Conservation (phyloP, 1,140 invertebrate species). For the Brachionus paranguensis region DNA sequence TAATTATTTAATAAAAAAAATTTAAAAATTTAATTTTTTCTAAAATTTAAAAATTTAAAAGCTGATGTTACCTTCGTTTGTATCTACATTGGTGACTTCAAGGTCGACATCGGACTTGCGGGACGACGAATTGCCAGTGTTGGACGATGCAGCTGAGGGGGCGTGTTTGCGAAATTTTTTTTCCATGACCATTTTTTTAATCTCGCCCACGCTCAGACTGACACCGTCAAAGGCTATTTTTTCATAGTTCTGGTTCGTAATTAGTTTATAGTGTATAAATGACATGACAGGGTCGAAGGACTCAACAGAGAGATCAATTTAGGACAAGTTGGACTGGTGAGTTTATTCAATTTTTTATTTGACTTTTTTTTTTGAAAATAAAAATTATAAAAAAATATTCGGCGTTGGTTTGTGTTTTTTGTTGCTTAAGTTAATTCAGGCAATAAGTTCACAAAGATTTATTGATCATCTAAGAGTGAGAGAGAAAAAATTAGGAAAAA, state of each 20-base stretch:
- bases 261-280: constrained; percentile 40
- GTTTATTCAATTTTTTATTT: neutral
- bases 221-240: constrained; percentile 40
- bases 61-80: constrained; percentile 8
- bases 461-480: neutral
- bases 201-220: constrained; percentile 9
- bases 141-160: neutral
- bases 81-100: constrained; percentile 34
- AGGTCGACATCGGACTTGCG: neutral
- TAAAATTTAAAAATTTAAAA: too few relatives aligned
- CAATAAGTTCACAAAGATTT: neutral
- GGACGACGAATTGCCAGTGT: neutral
- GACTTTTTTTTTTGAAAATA: neutral
- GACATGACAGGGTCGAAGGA: constrained; percentile 14
- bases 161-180: constrained; percentile 22
- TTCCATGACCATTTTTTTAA: constrained; percentile 38
- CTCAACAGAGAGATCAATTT: neutral
- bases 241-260: constrained; percentile 38
- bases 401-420: neutral
- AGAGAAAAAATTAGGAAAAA: neutral
- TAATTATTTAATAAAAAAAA: too few relatives aligned
- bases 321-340: neutral
- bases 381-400: neutral
- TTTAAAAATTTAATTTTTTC: too few relatives aligned
- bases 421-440: neutral